A percentile compares a stretch with the other conserved stretches of the same genome.
phyloP scores from a whole-genome alignment of 2,113 vertebrate species.

The Rhizomys pruinosus region DNA sequence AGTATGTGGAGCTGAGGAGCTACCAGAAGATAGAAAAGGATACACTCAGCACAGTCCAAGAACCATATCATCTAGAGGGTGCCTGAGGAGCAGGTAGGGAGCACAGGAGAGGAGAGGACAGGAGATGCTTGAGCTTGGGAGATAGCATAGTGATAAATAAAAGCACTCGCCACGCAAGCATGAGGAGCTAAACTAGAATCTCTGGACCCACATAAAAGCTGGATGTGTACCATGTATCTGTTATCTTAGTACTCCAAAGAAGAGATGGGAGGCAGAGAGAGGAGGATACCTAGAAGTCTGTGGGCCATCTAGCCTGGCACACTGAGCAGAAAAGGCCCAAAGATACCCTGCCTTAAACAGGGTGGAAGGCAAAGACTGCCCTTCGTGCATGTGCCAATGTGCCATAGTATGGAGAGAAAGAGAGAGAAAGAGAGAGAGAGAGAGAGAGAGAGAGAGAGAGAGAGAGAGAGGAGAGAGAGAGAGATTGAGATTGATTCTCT shows the following conservation, averaged over 20 bases:
- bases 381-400: background rate
- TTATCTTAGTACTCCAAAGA: background rate
- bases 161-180: too few relatives aligned
- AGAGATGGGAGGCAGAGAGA: too few relatives aligned
- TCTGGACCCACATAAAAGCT: background rate
- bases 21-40: background rate
- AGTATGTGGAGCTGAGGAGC: background rate
- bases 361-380: background rate
- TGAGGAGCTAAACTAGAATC: too few relatives aligned
- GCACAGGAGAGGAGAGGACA: background rate
- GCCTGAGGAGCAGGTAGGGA: background rate
- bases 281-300: too few relatives aligned
- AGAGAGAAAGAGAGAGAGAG: too few relatives aligned
- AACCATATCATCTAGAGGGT: too few relatives aligned
- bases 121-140: too few relatives aligned
- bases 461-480: too few relatives aligned
- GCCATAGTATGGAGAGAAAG: too few relatives aligned
- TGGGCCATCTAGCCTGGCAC: background rate
- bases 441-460: too few relatives aligned
- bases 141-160: too few relatives aligned
- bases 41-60: background rate
- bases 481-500: background rate
- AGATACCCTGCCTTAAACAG: background rate
- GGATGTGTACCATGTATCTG: background rate
- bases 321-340: background rate